These are phyloP conservation scores for Desmophyllum pertusum DNA, from an alignment of 92 coral and sea anemone genomes.

Conservation along the genomic window DNA sequence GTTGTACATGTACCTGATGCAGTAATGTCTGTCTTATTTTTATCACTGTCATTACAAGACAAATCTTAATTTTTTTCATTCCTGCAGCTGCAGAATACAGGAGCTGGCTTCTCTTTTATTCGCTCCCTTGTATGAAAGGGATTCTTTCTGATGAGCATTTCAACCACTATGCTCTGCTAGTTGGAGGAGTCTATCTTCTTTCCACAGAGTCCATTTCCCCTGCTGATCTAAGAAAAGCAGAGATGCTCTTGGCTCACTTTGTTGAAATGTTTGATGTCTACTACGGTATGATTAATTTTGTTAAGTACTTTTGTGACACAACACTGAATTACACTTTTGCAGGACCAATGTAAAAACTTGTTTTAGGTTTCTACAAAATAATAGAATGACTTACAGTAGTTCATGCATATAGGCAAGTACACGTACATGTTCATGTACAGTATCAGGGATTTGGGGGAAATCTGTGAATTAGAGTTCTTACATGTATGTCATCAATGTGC, in stretches of 20 bases:
- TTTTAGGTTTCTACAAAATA: too few relatives aligned
- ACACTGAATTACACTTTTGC: not conserved
- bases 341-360: not conserved
- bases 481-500: too few relatives aligned
- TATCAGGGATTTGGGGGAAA: too few relatives aligned
- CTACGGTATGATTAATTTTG: slow-evolving; percentile 46
- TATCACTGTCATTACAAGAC: too few relatives aligned
- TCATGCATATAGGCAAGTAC: too few relatives aligned
- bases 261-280: slow-evolving; percentile 58
- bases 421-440: too few relatives aligned
- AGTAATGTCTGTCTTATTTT: slow-evolving; percentile 6
- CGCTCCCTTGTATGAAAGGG: slow-evolving; percentile 58
- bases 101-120: slow-evolving; percentile 48
- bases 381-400: too few relatives aligned
- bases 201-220: slow-evolving; percentile 22
- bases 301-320: not conserved
- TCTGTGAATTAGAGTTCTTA: too few relatives aligned
- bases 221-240: slow-evolving; percentile 40
- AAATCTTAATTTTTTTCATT: not conserved
- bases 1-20: not conserved
- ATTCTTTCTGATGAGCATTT: slow-evolving; percentile 44
- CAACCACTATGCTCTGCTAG: slow-evolving; percentile 54
- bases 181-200: slow-evolving; percentile 48
- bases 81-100: slow-evolving; percentile 53
- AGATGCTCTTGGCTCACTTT: slow-evolving; percentile 42